Base-by-base conservation (phyloP, 92 coral and sea anemone genomes). In the Phenganax stokvisi region DNA sequence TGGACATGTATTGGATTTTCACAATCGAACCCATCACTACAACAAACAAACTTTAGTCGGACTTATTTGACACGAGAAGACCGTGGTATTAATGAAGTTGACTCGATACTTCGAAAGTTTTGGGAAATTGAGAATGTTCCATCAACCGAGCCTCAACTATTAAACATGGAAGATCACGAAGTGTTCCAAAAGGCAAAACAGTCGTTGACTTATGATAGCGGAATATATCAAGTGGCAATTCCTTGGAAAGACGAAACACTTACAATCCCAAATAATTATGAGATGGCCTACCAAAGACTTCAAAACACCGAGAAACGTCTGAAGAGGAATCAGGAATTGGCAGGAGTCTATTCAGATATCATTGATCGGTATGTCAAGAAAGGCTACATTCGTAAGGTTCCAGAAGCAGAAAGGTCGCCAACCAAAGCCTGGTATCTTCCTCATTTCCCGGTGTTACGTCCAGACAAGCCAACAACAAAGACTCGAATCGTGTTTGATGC, bases 401-500 rank as follows among this genome's bases (percentile, higher is more conserved):
- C 59, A 61, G 79, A 72, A 51, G 61, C 55, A 37, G 86, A 83
- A 75, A 64, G 62, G 76, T 54, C 3, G 72, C 72, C 72, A 27
- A 82, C 15, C 63, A 67, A 84, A 57, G 66, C 74, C 54, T 89
- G 84, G 89, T 86, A 79, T 54, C 85, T 89, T 28, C 87, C 89
- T 68, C 89, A 87, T 61, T 87, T 89, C 80, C 92, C 90, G 10
- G 92, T 89, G 6, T 62, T 89, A 80, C 78, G 87, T 54, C 89
- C 92, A 64, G 92, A 89, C 54, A 89, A 83, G 63, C 59, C 88
- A 66, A 89, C 92, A 57, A 89, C 92, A 56, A 89, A 89, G 85
- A 85, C 85, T 47, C 81, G 90, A 9, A 75, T 84, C 60, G 89
- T 90, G 16, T 90, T 85, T 79, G 89, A 84, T 54, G 92, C 88